These are phyloP conservation scores for Odiellus spinosus DNA, from an alignment of 2,888 invertebrate species.

Conservation along the genomic window DNA sequence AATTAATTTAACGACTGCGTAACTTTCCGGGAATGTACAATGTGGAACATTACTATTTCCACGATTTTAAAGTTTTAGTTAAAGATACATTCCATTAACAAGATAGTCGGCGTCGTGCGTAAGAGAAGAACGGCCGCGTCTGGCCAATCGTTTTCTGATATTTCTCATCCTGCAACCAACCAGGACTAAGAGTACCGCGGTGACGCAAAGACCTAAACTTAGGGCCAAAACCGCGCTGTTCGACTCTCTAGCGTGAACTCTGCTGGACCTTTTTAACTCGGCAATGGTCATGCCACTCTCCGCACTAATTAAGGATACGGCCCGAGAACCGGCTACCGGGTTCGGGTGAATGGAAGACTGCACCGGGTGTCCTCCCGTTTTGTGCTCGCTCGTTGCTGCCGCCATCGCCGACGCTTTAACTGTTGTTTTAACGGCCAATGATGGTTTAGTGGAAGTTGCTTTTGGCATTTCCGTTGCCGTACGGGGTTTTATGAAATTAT, in stretches of 20 bases:
- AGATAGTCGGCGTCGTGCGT: constrained; percentile 79
- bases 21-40: no score
- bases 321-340: no score
- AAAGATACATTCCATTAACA: constrained; percentile 95
- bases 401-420: neutral
- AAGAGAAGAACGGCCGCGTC: constrained; percentile 33
- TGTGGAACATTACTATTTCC: no score
- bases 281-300: constrained; percentile 10
- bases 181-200: constrained; percentile 59
- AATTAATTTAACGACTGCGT: no score
- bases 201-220: constrained; percentile 53
- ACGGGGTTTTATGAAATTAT: neutral
- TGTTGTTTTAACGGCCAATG: neutral
- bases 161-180: constrained; percentile 67
- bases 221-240: constrained; percentile 49
- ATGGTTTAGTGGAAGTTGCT: neutral
- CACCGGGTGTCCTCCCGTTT: no score
- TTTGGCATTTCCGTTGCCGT: neutral
- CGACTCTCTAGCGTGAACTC: constrained; percentile 14
- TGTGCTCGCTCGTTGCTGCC: neutral
- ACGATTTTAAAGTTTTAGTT: no score
- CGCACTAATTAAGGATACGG: neutral
- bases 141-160: constrained; percentile 48
- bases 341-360: no score
- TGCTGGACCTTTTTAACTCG: constrained; percentile 14